These are phyloP conservation scores for Drosophila siamana DNA, from an alignment of 2,888 invertebrate genomes.

Conservation along the genomic window DNA sequence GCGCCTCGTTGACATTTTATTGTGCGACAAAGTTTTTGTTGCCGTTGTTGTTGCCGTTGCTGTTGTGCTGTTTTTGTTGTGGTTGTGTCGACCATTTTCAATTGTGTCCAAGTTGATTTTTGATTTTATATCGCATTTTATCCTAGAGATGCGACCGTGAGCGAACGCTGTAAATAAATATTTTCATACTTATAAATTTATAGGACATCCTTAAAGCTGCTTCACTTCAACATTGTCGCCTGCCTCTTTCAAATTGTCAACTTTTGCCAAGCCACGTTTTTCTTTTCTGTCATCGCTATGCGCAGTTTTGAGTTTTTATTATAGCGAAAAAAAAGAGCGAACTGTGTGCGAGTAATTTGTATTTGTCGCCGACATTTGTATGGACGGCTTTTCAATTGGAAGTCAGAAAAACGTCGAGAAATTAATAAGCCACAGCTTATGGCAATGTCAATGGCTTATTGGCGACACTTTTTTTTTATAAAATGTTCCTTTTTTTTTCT, in stretches of 20 bases:
- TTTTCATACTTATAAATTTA: not conserved
- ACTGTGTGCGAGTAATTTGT: slow-evolving; percentile 37
- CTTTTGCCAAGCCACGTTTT: not conserved
- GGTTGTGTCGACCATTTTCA: slow-evolving; percentile 42
- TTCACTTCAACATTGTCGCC: not conserved
- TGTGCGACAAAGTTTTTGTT: slow-evolving; percentile 22
- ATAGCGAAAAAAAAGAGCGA: slow-evolving; percentile 17
- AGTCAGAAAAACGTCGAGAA: slow-evolving; percentile 30
- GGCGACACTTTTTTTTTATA: slow-evolving; percentile 39
- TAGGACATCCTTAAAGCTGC: not conserved
- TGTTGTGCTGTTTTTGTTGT: slow-evolving; percentile 26
- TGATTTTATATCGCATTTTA: not conserved
- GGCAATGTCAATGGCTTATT: slow-evolving; percentile 66
- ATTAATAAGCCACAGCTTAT: slow-evolving; percentile 73
- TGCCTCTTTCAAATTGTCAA: not conserved
- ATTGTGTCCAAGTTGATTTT: slow-evolving; percentile 30
- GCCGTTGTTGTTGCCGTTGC: slow-evolving; percentile 13
- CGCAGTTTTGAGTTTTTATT: slow-evolving; percentile 15
- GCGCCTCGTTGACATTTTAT: slow-evolving; percentile 54
- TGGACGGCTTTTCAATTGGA: slow-evolving; percentile 26
- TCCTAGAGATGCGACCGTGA: slow-evolving; percentile 29
- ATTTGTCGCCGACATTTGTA: slow-evolving; percentile 44
- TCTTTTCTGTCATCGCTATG: slow-evolving; percentile 13
- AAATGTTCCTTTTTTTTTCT: slow-evolving; percentile 9
- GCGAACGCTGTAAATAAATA: not conserved